Percentiles rank a stretch among this genome's conserved stretches.
phyloP scores from a whole-genome alignment of 2,888 invertebrate genomes.

The Tipula unca region DNA sequence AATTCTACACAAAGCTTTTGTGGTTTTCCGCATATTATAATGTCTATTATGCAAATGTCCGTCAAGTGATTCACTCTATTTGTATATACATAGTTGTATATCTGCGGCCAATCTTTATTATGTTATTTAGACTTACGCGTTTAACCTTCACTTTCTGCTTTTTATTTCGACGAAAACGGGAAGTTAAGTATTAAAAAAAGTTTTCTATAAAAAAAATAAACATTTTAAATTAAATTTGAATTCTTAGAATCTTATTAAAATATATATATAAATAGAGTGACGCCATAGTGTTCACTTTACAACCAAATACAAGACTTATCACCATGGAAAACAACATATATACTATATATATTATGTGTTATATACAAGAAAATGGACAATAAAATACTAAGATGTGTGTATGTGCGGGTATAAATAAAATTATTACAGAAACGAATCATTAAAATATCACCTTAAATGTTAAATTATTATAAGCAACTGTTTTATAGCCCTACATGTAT shows the following conservation, averaged over 20 bases:
- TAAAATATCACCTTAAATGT: background rate
- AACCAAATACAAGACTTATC: background rate
- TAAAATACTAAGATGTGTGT: background rate
- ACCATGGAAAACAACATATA: background rate
- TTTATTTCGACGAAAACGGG: background rate
- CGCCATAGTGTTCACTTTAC: background rate
- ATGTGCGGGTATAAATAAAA: background rate
- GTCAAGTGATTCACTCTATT: background rate
- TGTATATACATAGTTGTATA: too few relatives aligned
- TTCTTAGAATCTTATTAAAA: background rate
- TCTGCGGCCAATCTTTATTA: background rate
- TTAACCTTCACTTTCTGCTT: background rate
- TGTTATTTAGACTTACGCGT: background rate
- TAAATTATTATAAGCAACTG: background rate
- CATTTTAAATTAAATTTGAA: background rate
- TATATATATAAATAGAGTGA: background rate
- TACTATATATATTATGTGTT: background rate
- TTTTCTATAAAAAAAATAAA: background rate
- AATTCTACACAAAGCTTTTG: background rate
- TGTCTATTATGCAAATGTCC: background rate
- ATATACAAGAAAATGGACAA: background rate
- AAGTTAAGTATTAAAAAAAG: background rate
- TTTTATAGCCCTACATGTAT: background rate
- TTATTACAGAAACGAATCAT: background rate
- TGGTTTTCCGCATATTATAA: background rate